Percentiles rank a stretch among this genome's conserved stretches.
Evolutionary conservation across 53 echinoderm and acorn worm species (phyloP).

Genomic region (Patiria pectinifera): DNA sequence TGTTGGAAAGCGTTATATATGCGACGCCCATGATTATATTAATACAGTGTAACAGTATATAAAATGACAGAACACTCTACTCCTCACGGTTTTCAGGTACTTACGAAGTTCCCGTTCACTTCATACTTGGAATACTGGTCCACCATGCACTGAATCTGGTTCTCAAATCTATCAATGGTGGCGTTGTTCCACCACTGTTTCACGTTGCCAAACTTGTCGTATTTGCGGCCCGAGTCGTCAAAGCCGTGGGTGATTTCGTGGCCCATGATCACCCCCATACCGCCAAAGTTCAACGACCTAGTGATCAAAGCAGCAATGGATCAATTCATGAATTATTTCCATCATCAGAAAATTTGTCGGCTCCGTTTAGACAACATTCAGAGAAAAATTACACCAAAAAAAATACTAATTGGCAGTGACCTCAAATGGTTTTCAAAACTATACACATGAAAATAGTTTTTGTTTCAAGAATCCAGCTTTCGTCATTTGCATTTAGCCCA

Average conservation of each 20-base stretch:
- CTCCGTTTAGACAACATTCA: too few species aligned
- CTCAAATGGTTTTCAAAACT: too few species aligned
- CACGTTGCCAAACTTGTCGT: constrained; percentile 91
- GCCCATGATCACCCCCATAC: constrained; percentile 98
- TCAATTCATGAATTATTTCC: too few species aligned
- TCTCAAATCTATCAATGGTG: constrained; percentile 83
- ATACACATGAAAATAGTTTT: too few species aligned
- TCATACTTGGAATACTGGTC: constrained; percentile 89
- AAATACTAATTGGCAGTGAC: too few species aligned
- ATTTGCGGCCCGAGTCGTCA: constrained; percentile 91
- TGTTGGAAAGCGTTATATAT: too few species aligned
- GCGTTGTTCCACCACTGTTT: constrained; percentile 97
- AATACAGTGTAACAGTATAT: background rate
- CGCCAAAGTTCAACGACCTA: constrained; percentile 97
- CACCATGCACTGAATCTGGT: constrained; percentile 89
- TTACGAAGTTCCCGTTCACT: constrained; percentile 78
- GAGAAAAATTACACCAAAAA: too few species aligned
- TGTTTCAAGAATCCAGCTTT: too few species aligned
- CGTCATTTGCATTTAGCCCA: too few species aligned
- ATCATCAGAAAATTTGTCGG: too few species aligned
- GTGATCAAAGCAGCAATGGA: background rate
- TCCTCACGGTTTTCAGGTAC: constrained; percentile 1
- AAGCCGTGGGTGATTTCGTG: constrained; percentile 98
- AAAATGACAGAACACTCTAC: background rate
- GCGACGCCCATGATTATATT: too few species aligned